Percentiles rank a stretch among this genome's conserved stretches.
phyloP scores from a whole-genome alignment of 2,888 invertebrate genomes.

The Hirudinaria manillensis region DNA sequence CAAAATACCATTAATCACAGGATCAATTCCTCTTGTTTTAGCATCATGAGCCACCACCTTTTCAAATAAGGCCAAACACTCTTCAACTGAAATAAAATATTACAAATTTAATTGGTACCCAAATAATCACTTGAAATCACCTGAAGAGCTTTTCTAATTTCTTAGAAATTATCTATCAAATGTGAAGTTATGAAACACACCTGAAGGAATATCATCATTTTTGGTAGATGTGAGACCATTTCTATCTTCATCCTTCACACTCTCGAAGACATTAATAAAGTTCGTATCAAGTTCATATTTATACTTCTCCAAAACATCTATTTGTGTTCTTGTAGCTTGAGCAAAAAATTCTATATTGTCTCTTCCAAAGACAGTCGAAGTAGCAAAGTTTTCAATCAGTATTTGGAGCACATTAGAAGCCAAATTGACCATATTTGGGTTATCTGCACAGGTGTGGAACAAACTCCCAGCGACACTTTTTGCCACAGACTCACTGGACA shows the following conservation, averaged over 20 bases:
- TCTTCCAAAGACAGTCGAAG: conserved; percentile 81
- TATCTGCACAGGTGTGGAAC: conserved; percentile 52
- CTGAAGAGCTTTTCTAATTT: too few relatives aligned
- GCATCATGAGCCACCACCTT: conserved; percentile 47
- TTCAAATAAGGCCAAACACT: conserved; percentile 46
- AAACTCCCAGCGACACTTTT: conserved; percentile 52
- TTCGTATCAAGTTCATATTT: conserved; percentile 49
- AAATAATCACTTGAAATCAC: too few relatives aligned
- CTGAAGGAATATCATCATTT: background rate
- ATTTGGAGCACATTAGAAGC: conserved; percentile 74
- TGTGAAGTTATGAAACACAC: too few relatives aligned
- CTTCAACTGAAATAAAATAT: conserved; percentile 41
- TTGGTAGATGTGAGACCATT: conserved; percentile 1
- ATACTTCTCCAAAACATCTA: conserved; percentile 50
- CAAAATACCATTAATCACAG: conserved; percentile 10
- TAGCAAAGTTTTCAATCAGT: conserved; percentile 92
- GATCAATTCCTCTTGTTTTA: conserved; percentile 44
- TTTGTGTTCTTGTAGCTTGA: conserved; percentile 49
- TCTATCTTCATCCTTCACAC: background rate
- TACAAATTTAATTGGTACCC: background rate
- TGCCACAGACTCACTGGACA: conserved; percentile 54
- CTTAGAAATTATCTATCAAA: too few relatives aligned
- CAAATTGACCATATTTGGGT: conserved; percentile 43
- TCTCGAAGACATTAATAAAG: conserved; percentile 1
- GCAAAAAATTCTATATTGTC: conserved; percentile 53